Conservation (phyloP, 2,888 invertebrate species). For the Agonopterix arenella region DNA sequence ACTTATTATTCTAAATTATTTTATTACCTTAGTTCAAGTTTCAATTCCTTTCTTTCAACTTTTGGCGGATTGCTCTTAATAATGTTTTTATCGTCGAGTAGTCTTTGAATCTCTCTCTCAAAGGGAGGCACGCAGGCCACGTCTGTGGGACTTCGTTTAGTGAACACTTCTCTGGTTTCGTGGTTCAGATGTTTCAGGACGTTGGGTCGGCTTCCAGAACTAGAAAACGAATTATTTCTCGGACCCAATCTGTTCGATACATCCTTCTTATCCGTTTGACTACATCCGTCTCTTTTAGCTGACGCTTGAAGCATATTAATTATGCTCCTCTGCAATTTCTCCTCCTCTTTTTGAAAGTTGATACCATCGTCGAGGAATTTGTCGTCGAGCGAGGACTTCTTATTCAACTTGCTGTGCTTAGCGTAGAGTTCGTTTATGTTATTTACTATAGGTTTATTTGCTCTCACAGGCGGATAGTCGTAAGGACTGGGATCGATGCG, state of each 20-base stretch:
- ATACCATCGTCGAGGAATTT: slow-evolving; percentile 54
- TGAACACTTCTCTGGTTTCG: slow-evolving; percentile 61
- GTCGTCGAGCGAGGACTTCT: slow-evolving; percentile 59
- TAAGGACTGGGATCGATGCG: slow-evolving; percentile 76
- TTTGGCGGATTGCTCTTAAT: slow-evolving; percentile 79
- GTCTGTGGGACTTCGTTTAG: slow-evolving; percentile 66
- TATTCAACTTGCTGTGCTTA: slow-evolving; percentile 59
- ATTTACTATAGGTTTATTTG: slow-evolving; percentile 47
- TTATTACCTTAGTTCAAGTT: slow-evolving; percentile 76
- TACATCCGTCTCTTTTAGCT: slow-evolving; percentile 78
- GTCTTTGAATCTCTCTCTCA: slow-evolving; percentile 87
- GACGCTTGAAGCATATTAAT: slow-evolving; percentile 74
- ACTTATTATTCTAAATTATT: too few species aligned
- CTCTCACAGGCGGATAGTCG: slow-evolving; percentile 78
- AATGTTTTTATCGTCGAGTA: slow-evolving; percentile 83
- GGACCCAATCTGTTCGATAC: slow-evolving; percentile 53
- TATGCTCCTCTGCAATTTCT: slow-evolving; percentile 66
- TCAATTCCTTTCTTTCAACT: slow-evolving; percentile 77
- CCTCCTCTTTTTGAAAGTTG: slow-evolving; percentile 65
- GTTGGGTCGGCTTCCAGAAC: slow-evolving; percentile 66
- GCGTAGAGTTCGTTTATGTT: slow-evolving; percentile 59
- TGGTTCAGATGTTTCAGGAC: slow-evolving; percentile 75
- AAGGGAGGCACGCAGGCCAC: slow-evolving; percentile 80
- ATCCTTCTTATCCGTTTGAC: slow-evolving; percentile 82
- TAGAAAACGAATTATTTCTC: slow-evolving; percentile 71